phyloP scores from a whole-genome alignment of 1,140 invertebrate species.

The Holcopasites calliopsidis region DNA sequence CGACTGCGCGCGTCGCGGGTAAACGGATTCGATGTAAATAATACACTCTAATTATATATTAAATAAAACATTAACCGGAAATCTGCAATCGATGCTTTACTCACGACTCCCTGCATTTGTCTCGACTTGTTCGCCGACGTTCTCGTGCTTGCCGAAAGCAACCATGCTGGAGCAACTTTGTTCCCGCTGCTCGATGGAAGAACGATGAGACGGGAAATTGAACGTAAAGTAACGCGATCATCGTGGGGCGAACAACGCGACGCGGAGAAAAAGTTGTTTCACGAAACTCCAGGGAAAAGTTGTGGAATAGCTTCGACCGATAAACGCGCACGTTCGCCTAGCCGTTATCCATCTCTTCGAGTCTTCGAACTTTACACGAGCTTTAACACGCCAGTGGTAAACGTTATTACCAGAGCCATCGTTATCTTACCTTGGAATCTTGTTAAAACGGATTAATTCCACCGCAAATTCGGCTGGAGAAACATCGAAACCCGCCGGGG shows the following conservation, averaged over 20 bases:
- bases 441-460: constrained; percentile 39
- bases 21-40: constrained; percentile 68
- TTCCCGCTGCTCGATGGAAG: constrained; percentile 1
- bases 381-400: constrained; percentile 39
- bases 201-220: constrained; percentile 34
- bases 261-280: constrained; percentile 23
- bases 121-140: not conserved
- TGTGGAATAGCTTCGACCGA: constrained; percentile 16
- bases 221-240: constrained; percentile 29
- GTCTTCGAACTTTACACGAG: constrained; percentile 32
- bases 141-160: not conserved
- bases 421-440: constrained; percentile 29
- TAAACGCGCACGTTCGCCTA: constrained; percentile 23
- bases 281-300: constrained; percentile 13
- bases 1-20: constrained; percentile 42
- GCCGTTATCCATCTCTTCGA: constrained; percentile 6
- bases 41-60: constrained; percentile 54
- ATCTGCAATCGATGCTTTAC: not conserved
- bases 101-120: not conserved
- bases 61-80: constrained; percentile 66
- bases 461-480: constrained; percentile 32
- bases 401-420: constrained; percentile 25
- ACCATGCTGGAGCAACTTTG: not conserved
- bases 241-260: constrained; percentile 10
- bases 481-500: constrained; percentile 27